A percentile compares a stretch with the other conserved stretches of the same genome.
These are phyloP conservation scores for Drosophila bifasciata DNA, from an alignment of 1,140 invertebrate species.

Conservation along the genomic window DNA sequence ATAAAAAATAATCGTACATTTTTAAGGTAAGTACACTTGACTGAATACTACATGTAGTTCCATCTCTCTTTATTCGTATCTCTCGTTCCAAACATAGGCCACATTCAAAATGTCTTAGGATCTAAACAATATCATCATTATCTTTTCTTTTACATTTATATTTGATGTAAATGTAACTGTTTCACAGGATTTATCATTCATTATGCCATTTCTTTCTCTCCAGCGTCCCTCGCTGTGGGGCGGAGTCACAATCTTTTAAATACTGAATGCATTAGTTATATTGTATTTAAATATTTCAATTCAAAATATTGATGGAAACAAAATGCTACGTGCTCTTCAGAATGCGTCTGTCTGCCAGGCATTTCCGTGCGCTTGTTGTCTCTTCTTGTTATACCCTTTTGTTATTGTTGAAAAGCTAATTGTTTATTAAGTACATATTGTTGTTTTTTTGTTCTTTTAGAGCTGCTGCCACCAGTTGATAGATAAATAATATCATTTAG, in stretches of 20 bases:
- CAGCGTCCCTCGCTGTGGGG: conserved; percentile 3
- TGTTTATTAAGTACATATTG: conserved; percentile 31
- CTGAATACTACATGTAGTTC: too few species aligned
- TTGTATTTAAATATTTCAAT: conserved; percentile 19
- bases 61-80: conserved; percentile 18
- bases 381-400: conserved; percentile 3
- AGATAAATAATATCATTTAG: conserved; percentile 11
- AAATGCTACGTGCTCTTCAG: conserved; percentile 30
- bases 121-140: conserved; percentile 16
- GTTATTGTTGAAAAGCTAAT: conserved; percentile 31
- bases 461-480: conserved; percentile 37
- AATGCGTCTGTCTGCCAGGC: conserved; percentile 47
- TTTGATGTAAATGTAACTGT: neutral
- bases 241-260: conserved; percentile 26
- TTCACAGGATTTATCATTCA: conserved; percentile 1
- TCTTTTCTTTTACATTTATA: too few species aligned
- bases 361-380: conserved; percentile 49
- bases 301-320: neutral
- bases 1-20: neutral
- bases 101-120: conserved; percentile 28
- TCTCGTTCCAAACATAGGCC: conserved; percentile 25
- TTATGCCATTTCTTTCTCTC: conserved; percentile 11
- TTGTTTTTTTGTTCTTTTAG: neutral
- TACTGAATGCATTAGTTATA: conserved; percentile 35
- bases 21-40: too few species aligned